Evolutionary conservation across 2,113 vertebrate genomes (phyloP), one percentile per base, ranked within the genome.

Genomic region (Pedetes capensis): DNA sequence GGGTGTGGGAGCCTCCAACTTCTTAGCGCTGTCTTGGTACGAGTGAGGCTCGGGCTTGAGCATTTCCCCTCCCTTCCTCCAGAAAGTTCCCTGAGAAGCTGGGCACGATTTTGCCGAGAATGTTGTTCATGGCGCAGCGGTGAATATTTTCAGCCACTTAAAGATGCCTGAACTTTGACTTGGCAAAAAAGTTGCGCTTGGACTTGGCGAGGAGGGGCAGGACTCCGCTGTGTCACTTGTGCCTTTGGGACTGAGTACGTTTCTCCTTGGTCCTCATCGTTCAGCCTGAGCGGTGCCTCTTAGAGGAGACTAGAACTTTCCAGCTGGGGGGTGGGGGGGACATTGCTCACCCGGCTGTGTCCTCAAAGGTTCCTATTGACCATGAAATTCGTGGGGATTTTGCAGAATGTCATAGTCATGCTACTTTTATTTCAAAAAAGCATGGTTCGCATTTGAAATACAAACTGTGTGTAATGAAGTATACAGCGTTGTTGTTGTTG

Each of bases 1-100:
- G 0, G 10, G 84, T 68, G 1, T 3, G 8, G 51, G 71, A 81
- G 8, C 2, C 55, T 59, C 13, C 1, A 59, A 39, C 81, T 57
- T 79, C 3, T 0, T 34, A 44, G 57, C 59, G 13, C 57, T 49
- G 64, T 39, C 11, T 1, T 4, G 6, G 2, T 2, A 0, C 7
- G 51, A 59, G 34, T 4, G 39, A 59, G 44, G 25, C 23, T n/a
- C 39, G 39, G n/a, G 23, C 44, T 64, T 85, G 42, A 2, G 2
- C 5, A 1, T 32, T 69, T 23, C n/a, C 55, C 66, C 23, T 49
- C 3, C 20, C 37, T 87, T 66, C 0, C 1, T 51, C 5, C 22
- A 12, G 90, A 37, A 42, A 7, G 51, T 47, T 37, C 23, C n/a
- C 13, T n/a, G 6, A 9, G 27, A 47, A 49, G 44, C 47, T 0